Conservation (phyloP, 2,797 vertebrate species). For the Potorous gilbertii region DNA sequence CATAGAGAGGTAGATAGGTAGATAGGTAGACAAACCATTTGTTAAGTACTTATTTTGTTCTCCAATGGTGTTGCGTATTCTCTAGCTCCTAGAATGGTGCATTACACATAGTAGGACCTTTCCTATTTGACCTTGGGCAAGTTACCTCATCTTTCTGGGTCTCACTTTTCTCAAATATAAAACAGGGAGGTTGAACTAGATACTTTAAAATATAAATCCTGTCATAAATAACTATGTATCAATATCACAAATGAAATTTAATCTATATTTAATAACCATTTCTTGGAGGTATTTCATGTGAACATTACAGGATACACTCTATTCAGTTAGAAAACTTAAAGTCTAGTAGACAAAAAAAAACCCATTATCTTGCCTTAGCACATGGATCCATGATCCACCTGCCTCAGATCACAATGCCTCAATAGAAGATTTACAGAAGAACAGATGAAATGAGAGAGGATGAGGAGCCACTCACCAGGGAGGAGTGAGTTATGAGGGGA, state of each 20-base stretch:
- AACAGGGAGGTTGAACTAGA: background rate
- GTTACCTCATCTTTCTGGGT: background rate
- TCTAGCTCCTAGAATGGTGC: constrained; percentile 1
- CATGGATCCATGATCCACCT: background rate
- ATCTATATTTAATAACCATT: background rate
- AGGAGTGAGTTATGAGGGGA: background rate
- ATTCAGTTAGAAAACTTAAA: background rate
- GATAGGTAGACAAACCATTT: background rate
- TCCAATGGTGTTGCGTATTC: background rate
- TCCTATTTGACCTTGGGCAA: background rate
- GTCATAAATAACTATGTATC: background rate
- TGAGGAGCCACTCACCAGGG: background rate
- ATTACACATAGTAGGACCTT: background rate
- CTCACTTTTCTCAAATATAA: background rate
- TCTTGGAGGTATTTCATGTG: background rate
- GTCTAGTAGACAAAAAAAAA: background rate
- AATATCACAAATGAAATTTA: background rate
- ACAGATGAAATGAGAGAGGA: background rate
- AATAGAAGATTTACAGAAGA: background rate
- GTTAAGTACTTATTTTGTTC: background rate
- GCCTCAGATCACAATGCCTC: background rate
- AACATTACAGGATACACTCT: background rate
- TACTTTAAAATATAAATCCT: background rate
- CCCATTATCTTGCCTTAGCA: background rate
- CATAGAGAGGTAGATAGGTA: background rate